These are phyloP conservation scores for Temnothorax unifasciatus DNA, from an alignment of 2,888 invertebrate genomes.

Conservation along the genomic window DNA sequence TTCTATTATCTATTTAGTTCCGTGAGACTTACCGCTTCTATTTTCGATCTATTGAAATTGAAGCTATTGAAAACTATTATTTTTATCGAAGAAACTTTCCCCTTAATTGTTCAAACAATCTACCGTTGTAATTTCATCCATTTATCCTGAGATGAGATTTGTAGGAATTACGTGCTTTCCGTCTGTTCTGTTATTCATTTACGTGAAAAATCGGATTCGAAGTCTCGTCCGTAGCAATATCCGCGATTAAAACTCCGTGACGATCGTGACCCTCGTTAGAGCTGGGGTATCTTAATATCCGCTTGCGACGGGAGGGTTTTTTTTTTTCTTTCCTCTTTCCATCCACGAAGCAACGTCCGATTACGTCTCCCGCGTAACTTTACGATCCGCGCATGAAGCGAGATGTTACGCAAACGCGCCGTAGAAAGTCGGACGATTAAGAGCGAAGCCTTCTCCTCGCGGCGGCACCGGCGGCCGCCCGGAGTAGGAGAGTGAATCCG, in stretches of 20 bases:
- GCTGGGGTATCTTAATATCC: conserved; percentile 57
- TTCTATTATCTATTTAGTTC: not conserved
- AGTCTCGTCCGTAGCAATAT: conserved; percentile 48
- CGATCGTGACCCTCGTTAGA: conserved; percentile 25
- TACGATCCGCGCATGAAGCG: conserved; percentile 45
- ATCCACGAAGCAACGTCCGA: conserved; percentile 42
- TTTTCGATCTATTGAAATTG: not conserved
- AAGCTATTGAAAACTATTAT: not conserved
- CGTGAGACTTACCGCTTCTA: not conserved
- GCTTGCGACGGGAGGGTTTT: conserved; percentile 38
- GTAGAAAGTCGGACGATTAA: conserved; percentile 63
- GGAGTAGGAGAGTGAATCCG: conserved; percentile 45
- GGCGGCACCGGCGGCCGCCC: not conserved
- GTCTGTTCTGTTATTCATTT: conserved; percentile 8
- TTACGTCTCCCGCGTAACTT: conserved; percentile 59
- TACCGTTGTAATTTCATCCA: not conserved
- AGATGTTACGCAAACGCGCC: conserved; percentile 59
- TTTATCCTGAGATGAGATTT: not conserved
- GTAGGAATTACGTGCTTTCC: not conserved
- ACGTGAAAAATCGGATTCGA: conserved; percentile 9
- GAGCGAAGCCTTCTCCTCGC: conserved; percentile 19
- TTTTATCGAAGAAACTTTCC: conserved; percentile 11
- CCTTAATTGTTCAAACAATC: conserved; percentile 16
- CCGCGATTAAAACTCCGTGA: conserved; percentile 28
- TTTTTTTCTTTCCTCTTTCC: conserved; percentile 42